Percentiles rank a stretch among this genome's conserved stretches.
phyloP scores from a whole-genome alignment of 2,888 invertebrate species.

The Caenorhabditis zanzibari region DNA sequence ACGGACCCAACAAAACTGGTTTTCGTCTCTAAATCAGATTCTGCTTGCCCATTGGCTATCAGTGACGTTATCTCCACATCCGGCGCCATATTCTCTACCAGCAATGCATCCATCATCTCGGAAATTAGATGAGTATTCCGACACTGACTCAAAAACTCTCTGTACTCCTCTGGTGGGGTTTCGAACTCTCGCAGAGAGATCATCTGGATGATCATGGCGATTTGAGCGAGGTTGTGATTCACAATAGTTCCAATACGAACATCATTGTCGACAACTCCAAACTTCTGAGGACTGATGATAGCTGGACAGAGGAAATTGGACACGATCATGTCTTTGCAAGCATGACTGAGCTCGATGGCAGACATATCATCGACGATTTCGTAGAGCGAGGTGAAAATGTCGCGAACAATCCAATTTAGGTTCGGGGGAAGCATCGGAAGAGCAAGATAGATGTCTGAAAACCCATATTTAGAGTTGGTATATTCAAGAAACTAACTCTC shows the following conservation, averaged over 20 bases:
- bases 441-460: slow-evolving; percentile 40
- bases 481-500: slow-evolving; percentile 28
- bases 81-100: slow-evolving; percentile 48
- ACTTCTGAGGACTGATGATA: slow-evolving; percentile 93
- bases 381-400: slow-evolving; percentile 39
- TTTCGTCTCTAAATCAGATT: slow-evolving; percentile 44
- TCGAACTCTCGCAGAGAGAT: slow-evolving; percentile 92
- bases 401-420: slow-evolving; percentile 61
- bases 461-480: no score
- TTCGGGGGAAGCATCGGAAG: slow-evolving; percentile 59
- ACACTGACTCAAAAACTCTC: slow-evolving; percentile 58
- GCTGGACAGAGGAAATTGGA: slow-evolving; percentile 96
- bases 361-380: slow-evolving; percentile 45
- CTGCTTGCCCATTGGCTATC: slow-evolving; percentile 20
- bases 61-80: slow-evolving; percentile 47
- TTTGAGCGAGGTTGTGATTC: slow-evolving; percentile 87
- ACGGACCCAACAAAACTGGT: slow-evolving; percentile 72
- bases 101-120: slow-evolving; percentile 58
- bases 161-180: slow-evolving; percentile 88
- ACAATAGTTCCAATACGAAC: slow-evolving; percentile 89
- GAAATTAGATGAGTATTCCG: slow-evolving; percentile 58
- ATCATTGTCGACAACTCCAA: slow-evolving; percentile 91
- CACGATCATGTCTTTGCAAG: slow-evolving; percentile 95
- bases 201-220: slow-evolving; percentile 92
- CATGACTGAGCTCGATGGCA: slow-evolving; percentile 81